phyloP scores from a whole-genome alignment of 2,888 invertebrate species.

The Eremobia ochroleuca region DNA sequence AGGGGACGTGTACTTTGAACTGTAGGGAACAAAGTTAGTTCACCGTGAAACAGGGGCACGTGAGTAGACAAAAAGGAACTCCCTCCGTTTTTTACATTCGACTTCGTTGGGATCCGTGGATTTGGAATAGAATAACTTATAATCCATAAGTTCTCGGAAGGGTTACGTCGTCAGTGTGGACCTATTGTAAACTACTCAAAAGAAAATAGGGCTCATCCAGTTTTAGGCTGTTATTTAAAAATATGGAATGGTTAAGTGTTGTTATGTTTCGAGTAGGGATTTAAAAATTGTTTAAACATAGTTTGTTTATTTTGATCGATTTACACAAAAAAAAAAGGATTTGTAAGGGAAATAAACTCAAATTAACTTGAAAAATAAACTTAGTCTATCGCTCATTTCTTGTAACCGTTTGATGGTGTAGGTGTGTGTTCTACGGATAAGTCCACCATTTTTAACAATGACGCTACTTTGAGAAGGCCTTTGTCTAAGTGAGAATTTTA shows the following conservation, averaged over 20 bases:
- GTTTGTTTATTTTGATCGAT: too few species aligned
- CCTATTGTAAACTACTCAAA: too few species aligned
- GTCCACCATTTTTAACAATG: neutral
- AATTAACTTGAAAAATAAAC: too few species aligned
- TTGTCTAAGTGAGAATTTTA: neutral
- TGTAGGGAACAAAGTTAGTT: slow-evolving; percentile 68
- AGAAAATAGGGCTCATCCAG: too few species aligned
- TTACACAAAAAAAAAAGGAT: too few species aligned
- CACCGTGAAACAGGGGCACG: slow-evolving; percentile 68
- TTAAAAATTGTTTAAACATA: too few species aligned
- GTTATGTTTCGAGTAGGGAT: too few species aligned
- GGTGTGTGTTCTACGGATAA: neutral
- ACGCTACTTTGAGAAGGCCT: neutral
- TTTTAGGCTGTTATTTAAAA: too few species aligned
- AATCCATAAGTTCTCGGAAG: slow-evolving; percentile 37
- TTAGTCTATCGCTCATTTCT: too few species aligned
- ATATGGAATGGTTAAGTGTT: too few species aligned
- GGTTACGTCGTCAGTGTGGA: slow-evolving; percentile 1
- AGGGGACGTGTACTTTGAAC: slow-evolving; percentile 60
- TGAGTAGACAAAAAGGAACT: slow-evolving; percentile 73
- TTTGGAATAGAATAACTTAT: slow-evolving; percentile 60
- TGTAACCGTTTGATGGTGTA: too few species aligned
- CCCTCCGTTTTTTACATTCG: slow-evolving; percentile 63
- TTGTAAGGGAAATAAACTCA: too few species aligned
- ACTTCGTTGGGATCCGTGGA: slow-evolving; percentile 47